phyloP scores from a whole-genome alignment of 2,888 invertebrate genomes.

The Beris chalybata region DNA sequence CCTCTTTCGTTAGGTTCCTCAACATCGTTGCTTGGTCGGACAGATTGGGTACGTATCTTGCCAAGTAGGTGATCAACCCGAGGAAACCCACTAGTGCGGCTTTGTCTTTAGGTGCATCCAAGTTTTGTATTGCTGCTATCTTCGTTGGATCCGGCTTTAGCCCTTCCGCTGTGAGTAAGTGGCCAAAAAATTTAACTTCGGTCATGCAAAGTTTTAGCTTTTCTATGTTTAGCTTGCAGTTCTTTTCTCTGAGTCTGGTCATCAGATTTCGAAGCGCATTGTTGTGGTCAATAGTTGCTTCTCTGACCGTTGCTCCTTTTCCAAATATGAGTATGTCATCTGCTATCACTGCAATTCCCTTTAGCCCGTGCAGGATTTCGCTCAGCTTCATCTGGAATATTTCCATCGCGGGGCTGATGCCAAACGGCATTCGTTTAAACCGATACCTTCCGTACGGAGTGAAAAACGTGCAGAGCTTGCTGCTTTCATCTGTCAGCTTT shows the following conservation, averaged over 20 bases:
- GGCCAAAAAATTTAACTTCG: no score
- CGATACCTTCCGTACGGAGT: constrained; percentile 40
- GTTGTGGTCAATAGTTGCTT: background rate
- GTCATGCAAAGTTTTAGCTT: background rate
- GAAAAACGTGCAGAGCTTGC: constrained; percentile 32
- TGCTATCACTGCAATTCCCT: background rate
- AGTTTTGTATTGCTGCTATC: no score
- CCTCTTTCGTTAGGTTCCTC: no score
- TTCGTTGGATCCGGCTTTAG: no score
- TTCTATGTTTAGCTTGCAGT: background rate
- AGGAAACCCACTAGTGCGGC: no score
- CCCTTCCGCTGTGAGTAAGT: no score
- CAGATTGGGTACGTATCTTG: no score
- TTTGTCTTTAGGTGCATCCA: no score
- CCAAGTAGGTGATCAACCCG: no score
- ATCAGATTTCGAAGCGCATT: background rate
- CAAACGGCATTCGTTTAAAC: constrained; percentile 48
- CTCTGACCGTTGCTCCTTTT: no score
- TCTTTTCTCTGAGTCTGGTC: background rate
- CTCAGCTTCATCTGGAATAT: constrained; percentile 32
- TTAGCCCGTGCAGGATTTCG: background rate
- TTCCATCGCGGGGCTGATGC: constrained; percentile 46
- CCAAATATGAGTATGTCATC: background rate
- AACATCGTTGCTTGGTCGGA: no score
- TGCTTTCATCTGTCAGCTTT: background rate